Base-by-base conservation (phyloP, 2,888 invertebrate species). In the Loripinus fragilis region DNA sequence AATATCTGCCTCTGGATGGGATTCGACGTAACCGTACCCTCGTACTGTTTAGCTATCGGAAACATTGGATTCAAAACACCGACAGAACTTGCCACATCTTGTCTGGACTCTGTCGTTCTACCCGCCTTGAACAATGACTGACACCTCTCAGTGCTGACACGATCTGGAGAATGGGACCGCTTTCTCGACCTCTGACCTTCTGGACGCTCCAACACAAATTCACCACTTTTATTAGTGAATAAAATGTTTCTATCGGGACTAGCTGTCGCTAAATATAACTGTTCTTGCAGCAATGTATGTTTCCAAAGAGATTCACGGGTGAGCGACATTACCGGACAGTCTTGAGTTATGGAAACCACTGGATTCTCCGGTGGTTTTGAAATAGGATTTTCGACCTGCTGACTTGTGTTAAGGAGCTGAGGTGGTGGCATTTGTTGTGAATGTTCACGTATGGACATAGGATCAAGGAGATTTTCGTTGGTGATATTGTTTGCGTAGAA, bases 221-320 rank as follows among this genome's bases (percentile, higher is more conserved):
- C 75, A 20, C 74, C 66, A 28, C 74, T 71, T 48, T 80, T 77
- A 55, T 81, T 85, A 2, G 81, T 72, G 60, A 84, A 80, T 30
- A 85, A 71, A 2, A 86, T 74, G 52, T 79, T 85, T 5, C 83
- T 74, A 12, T 88, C 89, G 8, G 87, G 84, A 69, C 85, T 86
- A 2, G 87, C 88, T 52, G 88, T 86, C 17, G 87, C 84, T 0
- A 90, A 67, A 65, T 86, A 89, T 15, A 87, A 69, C 30, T 86
- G 83, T 75, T 89, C 89, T 70, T 90, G 89, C 45, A 85, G 67
- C 35, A 85, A 76, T 17, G 89, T 89, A 72, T 90, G 90, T 65
- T 84, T 82, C 71, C 78, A 82, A 33, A 90, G 73, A 0, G 81
- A 81, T 28, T 87, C 89, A 69, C 88, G 82, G 10, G 90, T 90